Percentiles rank a stretch among this genome's conserved stretches.
Conservation (phyloP, 1,140 invertebrate genomes). For the Cephus cinctus region DNA sequence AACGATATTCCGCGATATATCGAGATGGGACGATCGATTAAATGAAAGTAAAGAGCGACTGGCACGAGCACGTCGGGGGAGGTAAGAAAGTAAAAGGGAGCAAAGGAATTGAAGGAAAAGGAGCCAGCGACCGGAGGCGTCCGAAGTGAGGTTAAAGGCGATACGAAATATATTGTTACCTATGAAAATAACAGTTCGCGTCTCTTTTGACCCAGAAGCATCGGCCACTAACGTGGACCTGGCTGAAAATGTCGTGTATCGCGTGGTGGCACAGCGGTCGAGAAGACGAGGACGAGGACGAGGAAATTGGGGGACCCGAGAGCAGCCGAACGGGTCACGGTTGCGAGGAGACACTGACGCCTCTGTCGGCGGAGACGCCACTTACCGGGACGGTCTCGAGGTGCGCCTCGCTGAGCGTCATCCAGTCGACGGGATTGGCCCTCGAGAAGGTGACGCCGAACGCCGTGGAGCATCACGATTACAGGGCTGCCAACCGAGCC, state of each 20-base stretch:
- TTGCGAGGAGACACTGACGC: slow-evolving; percentile 70
- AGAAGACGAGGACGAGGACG: slow-evolving; percentile 75
- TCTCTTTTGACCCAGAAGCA: slow-evolving; percentile 45
- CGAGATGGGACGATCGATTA: too few relatives aligned
- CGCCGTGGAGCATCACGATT: slow-evolving; percentile 23
- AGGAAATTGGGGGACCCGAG: slow-evolving; percentile 64
- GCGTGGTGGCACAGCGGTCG: slow-evolving; percentile 84
- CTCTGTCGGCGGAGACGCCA: slow-evolving; percentile 82
- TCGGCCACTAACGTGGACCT: slow-evolving; percentile 59
- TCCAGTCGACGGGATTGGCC: slow-evolving; percentile 65
- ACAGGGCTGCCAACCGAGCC: slow-evolving; percentile 42
- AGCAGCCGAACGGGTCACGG: slow-evolving; percentile 68
- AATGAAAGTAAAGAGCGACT: too few relatives aligned
- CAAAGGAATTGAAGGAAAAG: too few relatives aligned
- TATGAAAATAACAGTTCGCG: too few relatives aligned
- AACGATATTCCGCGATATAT: too few relatives aligned
- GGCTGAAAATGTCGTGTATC: slow-evolving; percentile 75
- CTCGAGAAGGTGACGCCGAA: slow-evolving; percentile 25
- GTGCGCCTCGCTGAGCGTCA: slow-evolving; percentile 81
- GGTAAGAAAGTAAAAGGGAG: too few relatives aligned
- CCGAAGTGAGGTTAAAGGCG: too few relatives aligned
- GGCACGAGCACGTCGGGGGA: too few relatives aligned
- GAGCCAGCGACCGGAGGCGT: too few relatives aligned
- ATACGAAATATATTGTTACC: too few relatives aligned
- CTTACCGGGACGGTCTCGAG: slow-evolving; percentile 78